Base-by-base conservation (phyloP, 2,113 vertebrate genomes). In the Tretioscincus oriximinensis region DNA sequence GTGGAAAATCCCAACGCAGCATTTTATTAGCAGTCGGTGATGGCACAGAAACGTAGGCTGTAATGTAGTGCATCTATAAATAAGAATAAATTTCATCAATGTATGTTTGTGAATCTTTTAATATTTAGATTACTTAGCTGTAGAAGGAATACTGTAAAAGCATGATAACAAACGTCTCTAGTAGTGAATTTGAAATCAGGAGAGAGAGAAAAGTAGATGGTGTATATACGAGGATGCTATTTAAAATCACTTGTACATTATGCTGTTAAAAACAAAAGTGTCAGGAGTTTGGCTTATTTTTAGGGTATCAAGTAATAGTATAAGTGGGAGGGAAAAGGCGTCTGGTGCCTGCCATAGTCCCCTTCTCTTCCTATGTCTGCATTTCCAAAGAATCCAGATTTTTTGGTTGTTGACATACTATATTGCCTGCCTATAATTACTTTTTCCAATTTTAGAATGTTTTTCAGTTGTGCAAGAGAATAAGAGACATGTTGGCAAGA, bases 261-360 rank as follows among this genome's bases (percentile, higher is more conserved):
- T 21, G 7, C 49, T 69, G 35, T 41, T 64, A 61, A 5, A 20
- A 69, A 11, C 41, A 73, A 54, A 69, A 82, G 69, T 70, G 73
- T 69, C 80, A 69, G 58, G 54, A 8, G 65, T 21, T 76, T 21
- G 20, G 35, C 76, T 60, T 76, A 76, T 49, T 47, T 69, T 61
- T 63, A 58, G 73, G 73, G 73, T 69, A 65, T 75, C 73, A 81
- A 68, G 65, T 61, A 81, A 70, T 82, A 76, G 24, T 70, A 35
- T 69, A 76, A 76, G 80, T 82, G 80, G 73, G 65, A 63, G 72
- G 35, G 12, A 70, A 58, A 58, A 45, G 49, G 31, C 66, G 76
- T 51, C n/a, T 82, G 80, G 51, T 70, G 28, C 49, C 66, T 54
- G 4, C 12, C 11, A 3, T 31, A 76, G 69, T 82, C 73, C 65